Evolutionary conservation across 1,140 invertebrate genomes (phyloP), one percentile per base, ranked within the genome.

Genomic region (Armadillidium nasatum): DNA sequence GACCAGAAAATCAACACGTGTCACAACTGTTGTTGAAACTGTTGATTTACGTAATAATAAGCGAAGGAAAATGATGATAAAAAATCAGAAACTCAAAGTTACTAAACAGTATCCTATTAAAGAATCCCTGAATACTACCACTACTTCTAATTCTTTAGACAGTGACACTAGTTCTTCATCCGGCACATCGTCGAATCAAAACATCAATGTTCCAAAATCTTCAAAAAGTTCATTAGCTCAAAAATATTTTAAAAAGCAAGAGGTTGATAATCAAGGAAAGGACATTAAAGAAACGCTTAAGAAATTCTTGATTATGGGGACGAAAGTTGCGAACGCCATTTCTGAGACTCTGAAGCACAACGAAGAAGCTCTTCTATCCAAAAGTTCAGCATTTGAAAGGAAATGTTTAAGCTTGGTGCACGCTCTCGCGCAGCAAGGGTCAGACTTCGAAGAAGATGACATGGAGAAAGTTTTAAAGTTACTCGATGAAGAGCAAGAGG

Each of bases 1-100:
- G 19, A 60, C 50, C 50, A 60, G 19, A 19, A 60, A 60, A 60
- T 60, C 50, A 19, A 60, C 50, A 19, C 11, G 19, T 3, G 19
- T 60, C 50, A 60, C 50, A 13, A 60, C 50, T 19, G 50, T 60
- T 13, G 50, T 60, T 60, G 50, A 60, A 60, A 60, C 50, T 60
- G 50, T 60, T 7, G 50, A 60, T 60, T 60, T 60, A 19, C 11
- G 19, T 19, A 60, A 19, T 19, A 60, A 60, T 60, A 13, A 19
- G 50, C 11, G 19, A 60, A 60, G 19, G 50, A 60, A 60, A 60
- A 60, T 19, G 11, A 13, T 60, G 19, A 60, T 19, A 15, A 13
- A 60, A 19, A 60, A 60, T 19, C 11, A 19, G 11, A 60, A 60
- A 60, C 19, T 19, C 19, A 60, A 60, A 60, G 50, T 60, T 19